Evolutionary conservation across 2,888 invertebrate genomes (phyloP).

Genomic region (Oligia fasciuncula): DNA sequence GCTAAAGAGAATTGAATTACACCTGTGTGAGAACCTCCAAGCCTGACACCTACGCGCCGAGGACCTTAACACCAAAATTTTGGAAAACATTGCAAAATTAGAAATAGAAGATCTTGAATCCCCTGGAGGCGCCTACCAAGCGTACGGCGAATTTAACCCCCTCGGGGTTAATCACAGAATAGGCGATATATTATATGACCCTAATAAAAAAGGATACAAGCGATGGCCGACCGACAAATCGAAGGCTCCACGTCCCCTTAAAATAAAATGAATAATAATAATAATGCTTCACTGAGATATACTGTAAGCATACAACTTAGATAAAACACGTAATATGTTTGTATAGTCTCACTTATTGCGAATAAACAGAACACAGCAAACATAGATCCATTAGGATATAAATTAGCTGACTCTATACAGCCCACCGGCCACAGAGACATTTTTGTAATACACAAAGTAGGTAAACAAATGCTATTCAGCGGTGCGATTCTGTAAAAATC

Average conservation of each 20-base stretch:
- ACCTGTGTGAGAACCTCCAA: neutral
- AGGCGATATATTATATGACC: slow-evolving; percentile 21
- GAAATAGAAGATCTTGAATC: slow-evolving; percentile 13
- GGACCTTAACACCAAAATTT: slow-evolving; percentile 15
- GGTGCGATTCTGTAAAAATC: no score
- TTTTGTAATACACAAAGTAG: no score
- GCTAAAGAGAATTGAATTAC: neutral
- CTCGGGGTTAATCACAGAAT: slow-evolving; percentile 13
- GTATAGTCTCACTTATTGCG: no score
- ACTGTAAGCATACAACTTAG: no score
- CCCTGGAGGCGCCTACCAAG: slow-evolving; percentile 19
- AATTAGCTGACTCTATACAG: no score
- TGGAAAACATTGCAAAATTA: slow-evolving; percentile 13
- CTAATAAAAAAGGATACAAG: slow-evolving; percentile 19
- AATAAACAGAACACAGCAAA: no score
- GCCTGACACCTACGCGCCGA: slow-evolving; percentile 33
- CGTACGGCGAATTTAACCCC: slow-evolving; percentile 9
- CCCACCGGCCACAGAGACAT: no score
- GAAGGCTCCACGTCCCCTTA: neutral
- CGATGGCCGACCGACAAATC: slow-evolving; percentile 8
- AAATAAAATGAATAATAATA: neutral
- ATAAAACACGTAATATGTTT: no score
- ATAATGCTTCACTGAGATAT: neutral
- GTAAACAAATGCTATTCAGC: no score
- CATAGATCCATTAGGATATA: no score